A percentile compares a stretch with the other conserved stretches of the same genome.
Evolutionary conservation across 1,140 invertebrate genomes (phyloP).

Genomic region (Drosophila navojoa): DNA sequence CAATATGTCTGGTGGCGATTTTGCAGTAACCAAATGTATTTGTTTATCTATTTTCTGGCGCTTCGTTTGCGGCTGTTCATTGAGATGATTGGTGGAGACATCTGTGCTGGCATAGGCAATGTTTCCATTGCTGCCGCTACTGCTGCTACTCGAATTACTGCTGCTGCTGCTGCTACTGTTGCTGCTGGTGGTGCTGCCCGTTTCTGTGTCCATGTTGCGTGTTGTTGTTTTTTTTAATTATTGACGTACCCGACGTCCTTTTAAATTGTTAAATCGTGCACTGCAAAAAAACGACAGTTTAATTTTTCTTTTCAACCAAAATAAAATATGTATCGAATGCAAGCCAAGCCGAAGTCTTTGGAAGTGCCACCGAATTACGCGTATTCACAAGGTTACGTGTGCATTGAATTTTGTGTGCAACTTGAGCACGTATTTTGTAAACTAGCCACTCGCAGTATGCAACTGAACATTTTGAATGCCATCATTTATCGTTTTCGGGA

Average conservation of each 20-base stretch:
- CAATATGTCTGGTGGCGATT: conserved; percentile 71
- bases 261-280: conserved; percentile 22
- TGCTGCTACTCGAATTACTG: conserved; percentile 26
- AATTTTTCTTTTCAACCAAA: background rate
- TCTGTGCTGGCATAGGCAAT: conserved; percentile 39
- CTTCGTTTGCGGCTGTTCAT: conserved; percentile 79
- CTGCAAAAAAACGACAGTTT: conserved; percentile 30
- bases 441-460: background rate
- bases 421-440: background rate
- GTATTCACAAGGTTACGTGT: conserved; percentile 83
- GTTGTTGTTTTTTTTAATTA: conserved; percentile 5
- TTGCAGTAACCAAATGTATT: conserved; percentile 58
- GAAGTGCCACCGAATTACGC: conserved; percentile 80
- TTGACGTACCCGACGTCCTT: conserved; percentile 69
- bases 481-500: background rate
- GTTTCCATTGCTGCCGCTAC: conserved; percentile 15
- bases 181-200: conserved; percentile 14
- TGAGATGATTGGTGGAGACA: conserved; percentile 40
- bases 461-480: background rate
- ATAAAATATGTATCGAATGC: conserved; percentile 19
- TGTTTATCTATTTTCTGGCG: conserved; percentile 83
- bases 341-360: conserved; percentile 36
- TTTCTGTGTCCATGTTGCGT: conserved; percentile 54
- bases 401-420: conserved; percentile 28
- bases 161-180: conserved; percentile 13